phyloP scores from a whole-genome alignment of 1,140 invertebrate genomes.

The Campoletis sonorensis region DNA sequence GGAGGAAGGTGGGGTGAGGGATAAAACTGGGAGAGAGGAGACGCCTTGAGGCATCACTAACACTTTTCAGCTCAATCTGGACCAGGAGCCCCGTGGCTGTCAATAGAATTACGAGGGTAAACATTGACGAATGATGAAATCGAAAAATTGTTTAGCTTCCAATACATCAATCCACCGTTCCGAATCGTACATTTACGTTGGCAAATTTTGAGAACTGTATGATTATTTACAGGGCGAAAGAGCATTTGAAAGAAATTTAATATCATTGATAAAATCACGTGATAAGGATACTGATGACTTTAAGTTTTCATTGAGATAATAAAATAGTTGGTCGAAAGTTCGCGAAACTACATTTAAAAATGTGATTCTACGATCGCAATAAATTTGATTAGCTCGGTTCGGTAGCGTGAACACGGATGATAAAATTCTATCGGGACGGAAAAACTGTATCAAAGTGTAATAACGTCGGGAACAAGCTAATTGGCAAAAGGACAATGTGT shows the following conservation, averaged over 20 bases:
- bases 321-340: too few species aligned
- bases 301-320: too few species aligned
- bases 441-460: too few species aligned
- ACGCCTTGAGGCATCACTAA: background rate
- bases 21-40: background rate
- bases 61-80: background rate
- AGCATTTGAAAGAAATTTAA: too few species aligned
- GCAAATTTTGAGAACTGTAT: background rate
- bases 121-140: constrained; percentile 6
- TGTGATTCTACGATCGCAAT: too few species aligned
- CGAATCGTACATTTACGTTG: background rate
- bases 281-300: background rate
- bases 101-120: constrained; percentile 3
- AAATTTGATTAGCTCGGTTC: too few species aligned
- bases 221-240: too few species aligned
- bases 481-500: too few species aligned
- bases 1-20: background rate
- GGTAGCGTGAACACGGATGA: too few species aligned
- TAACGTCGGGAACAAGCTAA: too few species aligned
- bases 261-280: background rate
- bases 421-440: too few species aligned
- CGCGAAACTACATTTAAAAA: too few species aligned
- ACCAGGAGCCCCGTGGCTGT: background rate
- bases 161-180: background rate
- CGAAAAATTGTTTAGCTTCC: background rate